A percentile compares a stretch with the other conserved stretches of the same genome.
Evolutionary conservation across 2,113 vertebrate species (phyloP).

Genomic region (Mastomys natalensis): DNA sequence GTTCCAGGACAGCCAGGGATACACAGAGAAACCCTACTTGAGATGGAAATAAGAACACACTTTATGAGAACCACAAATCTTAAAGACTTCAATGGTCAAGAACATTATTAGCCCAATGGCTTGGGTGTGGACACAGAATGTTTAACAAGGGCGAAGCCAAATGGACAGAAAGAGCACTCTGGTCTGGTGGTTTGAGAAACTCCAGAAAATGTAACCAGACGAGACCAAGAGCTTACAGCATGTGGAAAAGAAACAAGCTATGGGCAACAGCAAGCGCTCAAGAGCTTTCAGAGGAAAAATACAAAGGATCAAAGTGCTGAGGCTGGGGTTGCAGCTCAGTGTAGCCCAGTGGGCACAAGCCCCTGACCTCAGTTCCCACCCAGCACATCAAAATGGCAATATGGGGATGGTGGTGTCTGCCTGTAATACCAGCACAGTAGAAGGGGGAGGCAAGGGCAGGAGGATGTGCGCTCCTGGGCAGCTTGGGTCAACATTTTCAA

Average conservation of each 20-base stretch:
- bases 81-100: background rate
- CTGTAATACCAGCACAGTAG: background rate
- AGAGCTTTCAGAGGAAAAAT: background rate
- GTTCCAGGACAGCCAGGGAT: background rate
- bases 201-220: background rate
- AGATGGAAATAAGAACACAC: slow-evolving; percentile 22
- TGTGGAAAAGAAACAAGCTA: slow-evolving; percentile 13
- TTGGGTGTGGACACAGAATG: slow-evolving; percentile 20
- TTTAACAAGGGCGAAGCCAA: slow-evolving; percentile 51
- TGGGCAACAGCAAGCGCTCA: background rate
- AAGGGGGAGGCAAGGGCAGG: background rate
- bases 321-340: background rate
- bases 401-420: background rate
- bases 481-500: background rate
- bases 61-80: background rate
- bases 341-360: background rate
- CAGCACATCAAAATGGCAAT: background rate
- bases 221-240: slow-evolving; percentile 41
- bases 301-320: background rate
- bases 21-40: background rate
- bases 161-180: background rate
- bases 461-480: background rate
- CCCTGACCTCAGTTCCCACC: background rate
- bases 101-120: slow-evolving; percentile 2
- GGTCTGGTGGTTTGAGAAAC: background rate